These are phyloP conservation scores for Mormyrus lacerda DNA, from an alignment of 2,113 vertebrate genomes.

Conservation along the genomic window DNA sequence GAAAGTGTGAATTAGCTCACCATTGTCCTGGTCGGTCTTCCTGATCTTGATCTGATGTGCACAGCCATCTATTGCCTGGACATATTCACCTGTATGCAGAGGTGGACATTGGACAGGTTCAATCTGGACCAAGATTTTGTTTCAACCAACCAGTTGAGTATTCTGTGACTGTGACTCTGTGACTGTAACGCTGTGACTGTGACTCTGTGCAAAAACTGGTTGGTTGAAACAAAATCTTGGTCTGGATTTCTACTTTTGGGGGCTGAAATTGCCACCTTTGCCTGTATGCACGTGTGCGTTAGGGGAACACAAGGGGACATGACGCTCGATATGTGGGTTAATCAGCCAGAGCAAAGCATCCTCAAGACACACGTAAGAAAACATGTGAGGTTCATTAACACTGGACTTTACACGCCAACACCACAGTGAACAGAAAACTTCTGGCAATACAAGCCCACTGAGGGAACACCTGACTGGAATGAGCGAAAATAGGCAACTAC, in stretches of 20 bases:
- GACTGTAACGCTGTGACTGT: no score
- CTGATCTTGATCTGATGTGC: conserved; percentile 9
- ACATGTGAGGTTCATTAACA: not conserved
- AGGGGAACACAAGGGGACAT: not conserved
- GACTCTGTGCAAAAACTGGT: no score
- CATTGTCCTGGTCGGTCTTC: not conserved
- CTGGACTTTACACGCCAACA: not conserved
- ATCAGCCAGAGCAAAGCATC: not conserved
- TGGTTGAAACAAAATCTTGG: no score
- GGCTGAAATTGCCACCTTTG: no score
- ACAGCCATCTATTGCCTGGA: conserved; percentile 2
- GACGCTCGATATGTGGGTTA: not conserved
- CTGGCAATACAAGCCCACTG: not conserved
- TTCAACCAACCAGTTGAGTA: no score
- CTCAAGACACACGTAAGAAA: not conserved
- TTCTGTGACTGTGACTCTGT: no score
- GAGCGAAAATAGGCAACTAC: not conserved
- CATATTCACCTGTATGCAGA: conserved; percentile 24
- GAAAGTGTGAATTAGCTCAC: not conserved
- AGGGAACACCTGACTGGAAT: not conserved
- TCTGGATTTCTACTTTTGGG: no score
- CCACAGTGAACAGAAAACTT: not conserved
- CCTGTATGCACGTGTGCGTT: conserved; percentile 15
- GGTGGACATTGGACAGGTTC: no score
- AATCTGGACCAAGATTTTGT: no score